These are phyloP conservation scores for Netelia fuscicornis DNA, from an alignment of 2,888 invertebrate genomes.

Conservation along the genomic window DNA sequence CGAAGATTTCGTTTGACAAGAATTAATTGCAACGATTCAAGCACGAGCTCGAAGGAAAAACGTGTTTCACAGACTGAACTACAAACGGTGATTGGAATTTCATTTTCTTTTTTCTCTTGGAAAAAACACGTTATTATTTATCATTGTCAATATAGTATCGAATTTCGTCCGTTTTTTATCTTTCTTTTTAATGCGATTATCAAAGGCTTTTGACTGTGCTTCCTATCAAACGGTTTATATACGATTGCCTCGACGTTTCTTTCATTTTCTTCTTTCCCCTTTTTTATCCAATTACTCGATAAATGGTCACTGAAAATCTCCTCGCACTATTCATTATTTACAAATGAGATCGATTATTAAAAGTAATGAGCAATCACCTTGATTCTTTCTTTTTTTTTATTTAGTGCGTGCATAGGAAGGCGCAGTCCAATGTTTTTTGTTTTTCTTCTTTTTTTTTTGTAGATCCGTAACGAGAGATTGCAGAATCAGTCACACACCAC, in stretches of 20 bases:
- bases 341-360: constrained; percentile 79
- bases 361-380: constrained; percentile 78
- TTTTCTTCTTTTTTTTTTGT: constrained; percentile 38
- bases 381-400: constrained; percentile 62
- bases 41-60: constrained; percentile 30
- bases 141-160: constrained; percentile 22
- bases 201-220: constrained; percentile 39
- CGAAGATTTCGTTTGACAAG: constrained; percentile 31
- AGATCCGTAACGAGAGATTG: constrained; percentile 71
- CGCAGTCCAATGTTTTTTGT: constrained; percentile 71
- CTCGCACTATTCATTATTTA: constrained; percentile 73
- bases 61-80: constrained; percentile 56
- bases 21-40: constrained; percentile 31
- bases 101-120: neutral
- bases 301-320: constrained; percentile 49
- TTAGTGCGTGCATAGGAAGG: constrained; percentile 76
- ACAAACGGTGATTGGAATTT: constrained; percentile 51
- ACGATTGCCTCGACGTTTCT: constrained; percentile 49
- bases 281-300: constrained; percentile 46
- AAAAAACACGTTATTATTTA: constrained; percentile 23
- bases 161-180: constrained; percentile 29
- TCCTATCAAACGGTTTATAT: constrained; percentile 32
- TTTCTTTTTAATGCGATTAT: constrained; percentile 41
- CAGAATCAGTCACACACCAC: constrained; percentile 74
- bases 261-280: constrained; percentile 4